Percentiles rank a stretch among this genome's conserved stretches.
Evolutionary conservation across 1,140 invertebrate species (phyloP).

Genomic region (Heliconius eleuchia): DNA sequence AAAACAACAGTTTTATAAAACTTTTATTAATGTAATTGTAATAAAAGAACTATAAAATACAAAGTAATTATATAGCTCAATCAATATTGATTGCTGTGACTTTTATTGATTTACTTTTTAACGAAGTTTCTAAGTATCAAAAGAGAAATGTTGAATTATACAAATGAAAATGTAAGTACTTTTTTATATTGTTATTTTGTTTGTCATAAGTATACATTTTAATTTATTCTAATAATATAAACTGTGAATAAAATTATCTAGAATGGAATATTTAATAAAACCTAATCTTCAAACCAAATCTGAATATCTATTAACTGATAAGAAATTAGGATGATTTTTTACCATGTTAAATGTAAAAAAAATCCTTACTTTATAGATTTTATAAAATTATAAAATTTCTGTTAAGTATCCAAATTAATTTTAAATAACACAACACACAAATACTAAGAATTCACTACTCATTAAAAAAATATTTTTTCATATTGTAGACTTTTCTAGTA

Average conservation of each 20-base stretch:
- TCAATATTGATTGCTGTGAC: neutral
- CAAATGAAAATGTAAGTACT: neutral
- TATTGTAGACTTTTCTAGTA: neutral
- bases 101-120: constrained; percentile 1
- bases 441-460: neutral
- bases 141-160: neutral
- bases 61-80: constrained; percentile 6
- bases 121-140: neutral
- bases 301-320: too few species aligned
- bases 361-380: neutral
- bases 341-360: too few species aligned
- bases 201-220: neutral
- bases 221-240: neutral
- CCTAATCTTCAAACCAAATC: too few species aligned
- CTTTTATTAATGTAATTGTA: neutral
- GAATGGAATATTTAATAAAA: too few species aligned
- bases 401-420: neutral
- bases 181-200: neutral
- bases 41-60: constrained; percentile 6
- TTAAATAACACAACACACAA: neutral
- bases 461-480: neutral
- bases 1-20: neutral
- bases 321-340: too few species aligned
- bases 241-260: too few species aligned
- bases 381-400: neutral